Conservation (phyloP, 2,888 invertebrate genomes). For the Bembecia ichneumoniformis region DNA sequence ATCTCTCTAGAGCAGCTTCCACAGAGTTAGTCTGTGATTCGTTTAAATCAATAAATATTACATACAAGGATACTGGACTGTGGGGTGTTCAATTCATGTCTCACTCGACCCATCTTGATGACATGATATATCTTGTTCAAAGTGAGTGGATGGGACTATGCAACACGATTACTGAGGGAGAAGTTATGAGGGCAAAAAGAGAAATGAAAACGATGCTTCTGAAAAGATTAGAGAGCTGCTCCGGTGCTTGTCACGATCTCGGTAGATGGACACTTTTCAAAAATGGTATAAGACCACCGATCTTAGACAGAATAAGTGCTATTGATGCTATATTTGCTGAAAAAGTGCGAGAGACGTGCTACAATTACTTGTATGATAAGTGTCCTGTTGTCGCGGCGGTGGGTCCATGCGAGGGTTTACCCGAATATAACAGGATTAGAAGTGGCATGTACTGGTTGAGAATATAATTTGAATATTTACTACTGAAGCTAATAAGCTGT, state of each 20-base stretch:
- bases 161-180: slow-evolving; percentile 84
- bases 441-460: slow-evolving; percentile 86
- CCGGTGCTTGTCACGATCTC: slow-evolving; percentile 94
- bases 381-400: slow-evolving; percentile 94
- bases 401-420: slow-evolving; percentile 87
- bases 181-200: slow-evolving; percentile 92
- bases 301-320: slow-evolving; percentile 86
- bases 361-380: slow-evolving; percentile 90
- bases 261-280: slow-evolving; percentile 95
- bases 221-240: slow-evolving; percentile 87
- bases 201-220: slow-evolving; percentile 91
- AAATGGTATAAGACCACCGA: slow-evolving; percentile 82
- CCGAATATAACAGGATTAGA: slow-evolving; percentile 86
- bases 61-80: slow-evolving; percentile 97
- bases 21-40: slow-evolving; percentile 82
- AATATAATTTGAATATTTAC: slow-evolving; percentile 18
- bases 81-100: slow-evolving; percentile 93
- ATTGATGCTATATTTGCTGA: slow-evolving; percentile 85
- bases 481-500: too few relatives aligned
- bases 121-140: slow-evolving; percentile 81
- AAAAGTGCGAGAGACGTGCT: slow-evolving; percentile 81
- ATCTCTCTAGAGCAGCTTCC: slow-evolving; percentile 80
- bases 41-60: slow-evolving; percentile 95
- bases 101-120: slow-evolving; percentile 76
- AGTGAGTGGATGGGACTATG: slow-evolving; percentile 89